Percentiles rank a stretch among this genome's conserved stretches.
phyloP scores from a whole-genome alignment of 2,113 vertebrate genomes.

The Scalopus aquaticus region DNA sequence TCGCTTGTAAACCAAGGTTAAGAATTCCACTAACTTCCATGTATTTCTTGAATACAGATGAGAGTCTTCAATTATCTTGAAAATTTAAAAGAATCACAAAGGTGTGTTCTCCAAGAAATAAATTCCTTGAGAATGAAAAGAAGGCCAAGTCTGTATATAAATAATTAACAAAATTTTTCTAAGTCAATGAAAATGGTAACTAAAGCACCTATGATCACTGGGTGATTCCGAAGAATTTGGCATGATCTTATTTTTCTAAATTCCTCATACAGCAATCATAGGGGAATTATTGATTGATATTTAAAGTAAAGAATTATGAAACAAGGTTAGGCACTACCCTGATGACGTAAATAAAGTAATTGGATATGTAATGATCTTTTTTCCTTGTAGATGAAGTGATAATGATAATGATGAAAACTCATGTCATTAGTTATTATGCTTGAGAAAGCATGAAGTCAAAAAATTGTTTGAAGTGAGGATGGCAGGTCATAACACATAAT shows the following conservation, averaged over 20 bases:
- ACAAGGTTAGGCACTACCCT: neutral
- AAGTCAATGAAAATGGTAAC: neutral
- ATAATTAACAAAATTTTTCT: neutral
- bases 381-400: neutral
- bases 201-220: neutral
- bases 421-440: neutral
- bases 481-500: neutral
- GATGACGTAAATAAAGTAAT: neutral
- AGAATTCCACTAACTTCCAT: neutral
- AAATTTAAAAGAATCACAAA: neutral
- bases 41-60: neutral
- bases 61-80: neutral
- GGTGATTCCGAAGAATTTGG: neutral
- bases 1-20: neutral
- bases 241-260: neutral
- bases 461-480: neutral
- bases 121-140: neutral
- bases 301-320: conserved; percentile 32
- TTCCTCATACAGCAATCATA: neutral
- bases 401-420: neutral
- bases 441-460: neutral
- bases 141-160: neutral
- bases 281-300: neutral
- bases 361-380: neutral
- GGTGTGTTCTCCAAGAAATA: neutral